Evolutionary conservation across 2,888 invertebrate species (phyloP), one percentile per base, ranked within the genome.

Genomic region (Xanthorhoe designata): DNA sequence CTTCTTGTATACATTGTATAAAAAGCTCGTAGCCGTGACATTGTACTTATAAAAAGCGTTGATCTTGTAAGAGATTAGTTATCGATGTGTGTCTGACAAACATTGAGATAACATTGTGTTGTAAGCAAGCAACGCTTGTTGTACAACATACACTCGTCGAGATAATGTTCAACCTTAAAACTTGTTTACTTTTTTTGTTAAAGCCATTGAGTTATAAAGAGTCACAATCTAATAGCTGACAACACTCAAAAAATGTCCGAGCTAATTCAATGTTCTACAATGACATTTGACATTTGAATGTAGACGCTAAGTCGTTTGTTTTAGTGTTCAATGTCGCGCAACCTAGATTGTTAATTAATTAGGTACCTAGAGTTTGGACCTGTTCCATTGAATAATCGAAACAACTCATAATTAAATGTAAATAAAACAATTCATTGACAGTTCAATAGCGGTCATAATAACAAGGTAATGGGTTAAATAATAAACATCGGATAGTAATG

Each of bases 61-160:
- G 63, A 72, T 67, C 60, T 62, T 62, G 70, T 63, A 55, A 38
- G 15, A 75, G 72, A 78, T 75, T 67, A 67, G 63, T 55, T 71
- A 77, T 79, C 72, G 70, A 65, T 49, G 29, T 68, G 73, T 76
- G 70, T 73, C 61, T 63, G 75, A 79, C 78, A 78, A 74, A 74
- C 70, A 65, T 54, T 51, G 24, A 61, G 79, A 78, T 79, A 79
- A 72, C 77, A 78, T 76, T 79, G 74, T 76, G 60, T 4, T 66
- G 45, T 54, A 17, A 55, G 55, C 42, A 50, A 62, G 49, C 56
- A 29, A 18, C 38, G 29, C 54, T 50, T 32, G 8, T 42, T 62
- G 58, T 59, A 45, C 18, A 38, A 58, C 32, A 57, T 68, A 70
- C 68, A 57, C 47, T 61, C 51, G 24, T 3, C 8, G 9, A 32